These are phyloP conservation scores for Aricia agestis DNA, from an alignment of 1,140 invertebrate genomes.

Conservation along the genomic window DNA sequence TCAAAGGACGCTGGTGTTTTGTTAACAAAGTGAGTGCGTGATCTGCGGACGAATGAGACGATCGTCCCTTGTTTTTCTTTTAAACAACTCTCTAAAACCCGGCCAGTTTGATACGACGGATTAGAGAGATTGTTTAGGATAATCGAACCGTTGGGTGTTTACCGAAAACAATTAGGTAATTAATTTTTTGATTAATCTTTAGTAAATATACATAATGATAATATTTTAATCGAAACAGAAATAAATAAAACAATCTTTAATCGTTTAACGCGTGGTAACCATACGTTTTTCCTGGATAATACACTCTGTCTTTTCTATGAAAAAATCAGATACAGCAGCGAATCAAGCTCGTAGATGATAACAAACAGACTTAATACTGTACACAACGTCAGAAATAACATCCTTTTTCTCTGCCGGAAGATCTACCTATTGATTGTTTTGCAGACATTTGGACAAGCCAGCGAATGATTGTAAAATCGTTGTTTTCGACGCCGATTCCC, in stretches of 20 bases:
- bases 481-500: background rate
- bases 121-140: background rate
- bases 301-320: no score
- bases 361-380: no score
- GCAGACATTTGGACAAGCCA: background rate
- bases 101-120: constrained; percentile 33
- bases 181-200: background rate
- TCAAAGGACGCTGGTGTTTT: constrained; percentile 48
- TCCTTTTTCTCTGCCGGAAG: no score
- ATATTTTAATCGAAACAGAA: no score
- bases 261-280: no score
- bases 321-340: no score
- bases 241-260: no score
- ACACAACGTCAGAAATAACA: no score
- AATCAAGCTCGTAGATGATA: no score
- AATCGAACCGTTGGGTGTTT: background rate
- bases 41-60: constrained; percentile 42
- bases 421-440: background rate
- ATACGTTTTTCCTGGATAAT: no score
- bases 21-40: constrained; percentile 52
- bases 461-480: constrained; percentile 1
- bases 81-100: constrained; percentile 44
- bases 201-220: no score
- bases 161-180: background rate
- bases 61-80: constrained; percentile 47